phyloP scores from a whole-genome alignment of 2,888 invertebrate species.

The Microplitis manilae region DNA sequence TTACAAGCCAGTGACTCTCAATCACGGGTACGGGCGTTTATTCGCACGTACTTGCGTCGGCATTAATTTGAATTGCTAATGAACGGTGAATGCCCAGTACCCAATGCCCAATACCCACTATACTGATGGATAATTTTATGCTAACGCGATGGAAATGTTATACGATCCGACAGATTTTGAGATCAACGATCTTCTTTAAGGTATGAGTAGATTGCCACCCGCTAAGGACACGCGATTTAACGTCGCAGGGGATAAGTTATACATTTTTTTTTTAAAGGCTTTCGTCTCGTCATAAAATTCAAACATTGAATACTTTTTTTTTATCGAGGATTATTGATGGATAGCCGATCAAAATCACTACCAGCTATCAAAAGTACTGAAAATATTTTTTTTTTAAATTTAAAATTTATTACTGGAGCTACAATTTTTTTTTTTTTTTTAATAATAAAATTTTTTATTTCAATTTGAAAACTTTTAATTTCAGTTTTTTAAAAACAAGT shows the following conservation, averaged over 20 bases:
- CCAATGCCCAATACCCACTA: neutral
- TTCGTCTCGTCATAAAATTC: no score
- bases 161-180: constrained; percentile 63
- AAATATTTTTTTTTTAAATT: no score
- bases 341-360: no score
- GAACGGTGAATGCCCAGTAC: constrained; percentile 46
- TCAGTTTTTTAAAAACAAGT: no score
- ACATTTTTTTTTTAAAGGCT: neutral
- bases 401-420: no score
- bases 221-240: constrained; percentile 11
- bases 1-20: constrained; percentile 52
- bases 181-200: constrained; percentile 54
- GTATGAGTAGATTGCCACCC: constrained; percentile 15
- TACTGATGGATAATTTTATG: constrained; percentile 62
- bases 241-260: neutral
- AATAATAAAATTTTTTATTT: no score
- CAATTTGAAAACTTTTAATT: no score
- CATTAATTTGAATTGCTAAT: constrained; percentile 66
- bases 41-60: no score
- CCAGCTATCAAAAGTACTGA: no score
- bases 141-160: constrained; percentile 65
- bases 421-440: no score
- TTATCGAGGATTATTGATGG: no score
- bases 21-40: constrained; percentile 30
- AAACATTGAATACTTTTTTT: no score